A percentile compares a stretch with the other conserved stretches of the same genome.
phyloP scores from a whole-genome alignment of 2,888 invertebrate species.

The Eupithecia exiguata region DNA sequence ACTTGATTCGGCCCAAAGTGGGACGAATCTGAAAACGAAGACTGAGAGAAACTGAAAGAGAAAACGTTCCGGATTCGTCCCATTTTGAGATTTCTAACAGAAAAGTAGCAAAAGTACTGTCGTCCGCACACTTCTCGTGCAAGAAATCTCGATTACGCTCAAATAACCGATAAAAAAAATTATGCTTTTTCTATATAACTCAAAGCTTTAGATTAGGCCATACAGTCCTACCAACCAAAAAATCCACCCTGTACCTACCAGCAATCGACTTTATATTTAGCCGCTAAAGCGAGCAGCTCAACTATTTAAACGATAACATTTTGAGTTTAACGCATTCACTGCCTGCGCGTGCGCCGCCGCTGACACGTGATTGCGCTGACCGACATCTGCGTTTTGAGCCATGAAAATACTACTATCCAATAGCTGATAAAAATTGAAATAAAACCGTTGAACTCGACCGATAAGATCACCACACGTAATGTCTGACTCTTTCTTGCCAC shows the following conservation, averaged over 20 bases:
- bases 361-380: no score
- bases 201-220: neutral
- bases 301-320: neutral
- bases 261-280: neutral
- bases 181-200: neutral
- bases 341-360: no score
- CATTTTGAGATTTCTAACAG: no score
- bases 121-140: no score
- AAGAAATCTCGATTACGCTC: no score
- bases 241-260: neutral
- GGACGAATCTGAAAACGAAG: no score
- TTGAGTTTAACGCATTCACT: neutral
- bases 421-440: neutral
- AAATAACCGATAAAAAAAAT: neutral
- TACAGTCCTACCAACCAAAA: neutral
- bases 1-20: no score
- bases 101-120: no score
- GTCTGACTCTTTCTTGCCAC: conserved; percentile 8
- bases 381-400: no score
- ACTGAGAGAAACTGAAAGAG: no score
- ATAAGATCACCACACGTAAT: neutral
- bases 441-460: neutral
- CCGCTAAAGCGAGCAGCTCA: neutral
- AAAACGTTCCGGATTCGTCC: no score
- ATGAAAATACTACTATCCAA: no score